Evolutionary conservation across 2,113 vertebrate species (phyloP).

Genomic region (Platysteira castanea): DNA sequence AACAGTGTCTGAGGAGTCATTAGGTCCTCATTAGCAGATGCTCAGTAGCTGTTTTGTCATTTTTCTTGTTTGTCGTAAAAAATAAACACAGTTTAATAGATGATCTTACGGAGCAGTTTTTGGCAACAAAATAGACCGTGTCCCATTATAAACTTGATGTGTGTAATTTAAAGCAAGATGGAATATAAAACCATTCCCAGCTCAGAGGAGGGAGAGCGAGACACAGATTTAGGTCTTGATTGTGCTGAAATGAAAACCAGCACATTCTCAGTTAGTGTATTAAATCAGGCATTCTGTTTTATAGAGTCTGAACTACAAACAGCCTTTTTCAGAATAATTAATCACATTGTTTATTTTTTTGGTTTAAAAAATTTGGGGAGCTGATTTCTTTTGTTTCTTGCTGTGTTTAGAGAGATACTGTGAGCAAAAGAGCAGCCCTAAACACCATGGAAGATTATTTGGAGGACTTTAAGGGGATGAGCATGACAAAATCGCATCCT

Average conservation of each 20-base stretch:
- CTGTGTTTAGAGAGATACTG: background rate
- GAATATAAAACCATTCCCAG: conserved; percentile 73
- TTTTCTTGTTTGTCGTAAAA: conserved; percentile 79
- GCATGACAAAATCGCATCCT: conserved; percentile 41
- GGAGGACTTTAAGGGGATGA: conserved; percentile 32
- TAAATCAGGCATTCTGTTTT: conserved; percentile 68
- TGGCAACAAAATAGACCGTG: conserved; percentile 65
- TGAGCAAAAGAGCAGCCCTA: conserved; percentile 11
- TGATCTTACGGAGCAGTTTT: conserved; percentile 71
- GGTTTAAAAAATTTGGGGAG: conserved; percentile 24
- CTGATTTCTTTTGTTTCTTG: background rate
- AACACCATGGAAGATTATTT: conserved; percentile 32
- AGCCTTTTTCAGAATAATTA: conserved; percentile 68
- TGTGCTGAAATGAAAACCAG: conserved; percentile 71
- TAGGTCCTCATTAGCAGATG: conserved; percentile 66
- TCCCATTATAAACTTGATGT: conserved; percentile 68
- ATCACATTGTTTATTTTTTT: conserved; percentile 5
- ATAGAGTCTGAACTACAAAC: conserved; percentile 58
- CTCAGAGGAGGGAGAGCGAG: conserved; percentile 33
- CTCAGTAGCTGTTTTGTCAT: conserved; percentile 73
- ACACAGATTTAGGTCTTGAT: conserved; percentile 71
- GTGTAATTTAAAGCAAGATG: conserved; percentile 71
- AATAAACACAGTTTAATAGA: conserved; percentile 75
- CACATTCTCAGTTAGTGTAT: conserved; percentile 12
- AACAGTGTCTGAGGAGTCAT: conserved; percentile 44